Evolutionary conservation across 2,797 vertebrate species (phyloP).

Genomic region (Momotus momota): DNA sequence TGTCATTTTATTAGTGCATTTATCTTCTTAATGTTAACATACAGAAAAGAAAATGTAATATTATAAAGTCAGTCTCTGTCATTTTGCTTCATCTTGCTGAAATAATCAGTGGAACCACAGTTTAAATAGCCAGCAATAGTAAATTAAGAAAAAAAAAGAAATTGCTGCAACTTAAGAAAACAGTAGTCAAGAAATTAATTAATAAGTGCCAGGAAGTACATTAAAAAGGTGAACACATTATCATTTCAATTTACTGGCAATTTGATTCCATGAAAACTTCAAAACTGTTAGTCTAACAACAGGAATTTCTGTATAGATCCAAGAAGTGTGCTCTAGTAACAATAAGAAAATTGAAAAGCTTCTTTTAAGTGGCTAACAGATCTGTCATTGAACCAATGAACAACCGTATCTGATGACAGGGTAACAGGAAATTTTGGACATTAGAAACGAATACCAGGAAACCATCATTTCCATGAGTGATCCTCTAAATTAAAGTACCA

Average conservation of each 20-base stretch:
- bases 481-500: background rate
- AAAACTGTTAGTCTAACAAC: slow-evolving; percentile 13
- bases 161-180: slow-evolving; percentile 13
- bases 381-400: background rate
- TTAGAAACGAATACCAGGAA: background rate
- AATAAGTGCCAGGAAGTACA: background rate
- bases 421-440: background rate
- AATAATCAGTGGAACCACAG: slow-evolving; percentile 27
- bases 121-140: background rate
- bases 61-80: background rate
- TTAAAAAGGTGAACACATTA: slow-evolving; percentile 33
- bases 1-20: slow-evolving; percentile 32
- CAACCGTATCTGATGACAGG: background rate
- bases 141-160: background rate
- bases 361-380: background rate
- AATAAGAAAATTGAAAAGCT: background rate
- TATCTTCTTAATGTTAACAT: background rate
- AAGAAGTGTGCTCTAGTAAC: background rate
- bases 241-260: slow-evolving; percentile 28
- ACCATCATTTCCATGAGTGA: background rate
- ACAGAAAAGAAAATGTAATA: slow-evolving; percentile 11
- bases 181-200: slow-evolving; percentile 34
- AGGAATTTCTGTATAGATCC: background rate
- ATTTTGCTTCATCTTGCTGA: slow-evolving; percentile 21
- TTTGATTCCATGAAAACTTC: slow-evolving; percentile 17